Evolutionary conservation across 2,113 vertebrate species (phyloP).

Genomic region (Pelmatolapia mariae): DNA sequence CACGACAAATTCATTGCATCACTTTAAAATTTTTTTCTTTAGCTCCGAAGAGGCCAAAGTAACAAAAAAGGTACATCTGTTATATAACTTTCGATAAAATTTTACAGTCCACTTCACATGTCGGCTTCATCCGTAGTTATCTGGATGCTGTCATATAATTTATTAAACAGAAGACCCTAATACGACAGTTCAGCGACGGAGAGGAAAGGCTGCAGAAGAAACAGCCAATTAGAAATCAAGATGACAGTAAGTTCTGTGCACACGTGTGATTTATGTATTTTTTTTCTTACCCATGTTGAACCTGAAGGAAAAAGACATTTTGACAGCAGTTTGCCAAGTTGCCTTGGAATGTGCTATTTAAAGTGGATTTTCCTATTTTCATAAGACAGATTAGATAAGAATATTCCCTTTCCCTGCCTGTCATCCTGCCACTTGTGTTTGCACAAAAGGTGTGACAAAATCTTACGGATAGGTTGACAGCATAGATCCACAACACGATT

Average conservation of each 20-base stretch:
- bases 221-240: slow-evolving; percentile 87
- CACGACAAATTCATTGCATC: neutral
- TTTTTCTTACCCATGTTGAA: neutral
- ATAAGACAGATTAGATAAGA: neutral
- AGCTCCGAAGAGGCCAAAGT: slow-evolving; percentile 91
- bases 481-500: neutral
- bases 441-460: neutral
- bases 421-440: neutral
- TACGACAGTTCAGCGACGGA: slow-evolving; percentile 89
- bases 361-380: neutral
- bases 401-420: neutral
- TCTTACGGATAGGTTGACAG: neutral
- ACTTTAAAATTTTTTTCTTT: neutral
- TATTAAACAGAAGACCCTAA: slow-evolving; percentile 84
- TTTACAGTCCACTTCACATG: neutral
- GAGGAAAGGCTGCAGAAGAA: slow-evolving; percentile 92
- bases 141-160: neutral
- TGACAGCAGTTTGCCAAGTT: neutral
- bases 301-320: neutral
- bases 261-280: neutral
- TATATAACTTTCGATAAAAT: neutral
- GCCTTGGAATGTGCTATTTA: neutral
- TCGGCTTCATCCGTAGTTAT: neutral
- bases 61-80: slow-evolving; percentile 81
- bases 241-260: slow-evolving; percentile 80